Percentiles rank a stretch among this genome's conserved stretches.
These are phyloP conservation scores for Paraplagusia blochii DNA, from an alignment of 2,113 vertebrate species.

Conservation along the genomic window DNA sequence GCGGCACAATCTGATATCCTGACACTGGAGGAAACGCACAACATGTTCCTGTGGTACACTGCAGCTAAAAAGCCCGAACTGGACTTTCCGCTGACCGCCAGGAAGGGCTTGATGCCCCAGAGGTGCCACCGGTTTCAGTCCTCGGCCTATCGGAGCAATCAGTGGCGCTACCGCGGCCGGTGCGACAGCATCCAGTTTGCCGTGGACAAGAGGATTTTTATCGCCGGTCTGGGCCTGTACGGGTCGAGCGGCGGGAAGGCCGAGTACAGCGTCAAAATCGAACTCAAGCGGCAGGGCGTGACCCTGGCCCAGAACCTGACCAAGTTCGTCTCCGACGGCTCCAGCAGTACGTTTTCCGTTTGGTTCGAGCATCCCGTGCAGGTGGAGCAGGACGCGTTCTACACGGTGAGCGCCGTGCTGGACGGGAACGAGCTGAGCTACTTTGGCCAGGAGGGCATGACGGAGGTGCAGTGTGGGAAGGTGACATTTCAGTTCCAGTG, in stretches of 20 bases:
- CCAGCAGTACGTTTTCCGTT: constrained; percentile 88
- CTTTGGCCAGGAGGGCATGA: constrained; percentile 98
- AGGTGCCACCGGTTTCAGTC: constrained; percentile 94
- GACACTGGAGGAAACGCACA: constrained; percentile 93
- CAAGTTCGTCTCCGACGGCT: constrained; percentile 90
- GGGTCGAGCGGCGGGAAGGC: constrained; percentile 92
- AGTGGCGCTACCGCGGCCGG: constrained; percentile 95
- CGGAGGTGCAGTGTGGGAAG: constrained; percentile 93
- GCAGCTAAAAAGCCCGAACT: constrained; percentile 88
- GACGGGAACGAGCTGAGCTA: constrained; percentile 95
- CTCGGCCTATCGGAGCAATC: constrained; percentile 93
- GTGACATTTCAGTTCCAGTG: constrained; percentile 99
- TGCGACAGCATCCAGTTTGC: constrained; percentile 99
- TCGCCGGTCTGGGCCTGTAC: constrained; percentile 90
- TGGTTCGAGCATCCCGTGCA: constrained; percentile 97
- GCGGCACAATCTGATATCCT: constrained; percentile 91
- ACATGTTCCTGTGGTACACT: constrained; percentile 95
- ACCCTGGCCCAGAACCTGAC: constrained; percentile 87
- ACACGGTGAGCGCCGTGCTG: constrained; percentile 91
- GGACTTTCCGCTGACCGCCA: constrained; percentile 83
- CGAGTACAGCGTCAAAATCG: constrained; percentile 88
- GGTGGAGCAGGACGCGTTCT: constrained; percentile 94
- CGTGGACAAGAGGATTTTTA: constrained; percentile 90
- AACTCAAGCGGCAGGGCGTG: constrained; percentile 89
- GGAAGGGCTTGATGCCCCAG: constrained; percentile 84